Percentiles rank a stretch among this genome's conserved stretches.
Conservation (phyloP, 2,113 vertebrate species). For the Falcunculus frontatus region DNA sequence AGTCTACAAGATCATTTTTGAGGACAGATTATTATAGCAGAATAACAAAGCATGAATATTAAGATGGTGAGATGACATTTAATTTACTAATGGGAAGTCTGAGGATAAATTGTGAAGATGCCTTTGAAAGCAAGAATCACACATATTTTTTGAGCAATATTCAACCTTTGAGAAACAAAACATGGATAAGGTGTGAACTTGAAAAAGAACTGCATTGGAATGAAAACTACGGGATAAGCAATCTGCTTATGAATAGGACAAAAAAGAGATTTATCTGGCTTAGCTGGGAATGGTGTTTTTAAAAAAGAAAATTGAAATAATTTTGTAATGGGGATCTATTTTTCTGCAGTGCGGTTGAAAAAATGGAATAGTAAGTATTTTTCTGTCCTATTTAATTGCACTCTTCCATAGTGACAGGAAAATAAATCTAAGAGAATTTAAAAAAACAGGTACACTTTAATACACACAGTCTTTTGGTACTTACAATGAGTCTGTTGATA, state of each 20-base stretch:
- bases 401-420: not conserved
- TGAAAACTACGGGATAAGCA: not conserved
- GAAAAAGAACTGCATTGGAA: not conserved
- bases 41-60: not conserved
- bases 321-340: not conserved
- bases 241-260: not conserved
- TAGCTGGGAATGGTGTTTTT: not conserved
- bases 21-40: not conserved
- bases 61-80: not conserved
- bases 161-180: not conserved
- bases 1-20: not conserved
- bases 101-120: not conserved
- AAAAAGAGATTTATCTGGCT: not conserved
- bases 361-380: not conserved
- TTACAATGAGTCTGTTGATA: conserved; percentile 91
- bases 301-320: not conserved
- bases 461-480: not conserved
- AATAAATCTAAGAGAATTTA: not conserved
- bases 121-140: not conserved
- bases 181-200: not conserved
- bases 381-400: not conserved
- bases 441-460: not conserved
- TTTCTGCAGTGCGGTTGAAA: not conserved
- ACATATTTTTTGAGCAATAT: not conserved
- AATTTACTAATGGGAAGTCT: conserved; percentile 4